Evolutionary conservation across 23 tunicate genomes (phyloP).

Genomic region (Corella eumyota): DNA sequence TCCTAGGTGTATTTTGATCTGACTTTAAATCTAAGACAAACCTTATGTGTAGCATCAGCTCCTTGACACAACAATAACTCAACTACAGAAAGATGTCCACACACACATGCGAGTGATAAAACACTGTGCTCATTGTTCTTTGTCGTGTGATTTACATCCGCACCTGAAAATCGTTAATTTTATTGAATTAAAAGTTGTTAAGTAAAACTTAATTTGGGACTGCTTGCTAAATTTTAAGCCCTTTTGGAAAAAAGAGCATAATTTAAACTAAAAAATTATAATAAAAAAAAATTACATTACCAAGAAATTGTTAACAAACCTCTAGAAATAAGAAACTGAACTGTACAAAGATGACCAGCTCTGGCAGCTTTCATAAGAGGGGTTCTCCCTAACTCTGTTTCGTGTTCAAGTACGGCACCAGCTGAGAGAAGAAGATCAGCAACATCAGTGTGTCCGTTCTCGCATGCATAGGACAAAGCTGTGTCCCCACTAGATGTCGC

Average conservation of each 20-base stretch:
- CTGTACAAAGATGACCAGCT: conserved; percentile 89
- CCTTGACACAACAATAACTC: conserved; percentile 73
- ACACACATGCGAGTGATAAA: conserved; percentile 87
- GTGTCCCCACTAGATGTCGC: conserved; percentile 90
- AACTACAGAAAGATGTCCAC: conserved; percentile 82
- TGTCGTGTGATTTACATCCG: conserved; percentile 74
- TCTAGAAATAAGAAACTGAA: conserved; percentile 57
- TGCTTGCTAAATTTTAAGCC: too few relatives aligned
- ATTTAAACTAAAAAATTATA: not conserved
- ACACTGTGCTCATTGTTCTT: conserved; percentile 93
- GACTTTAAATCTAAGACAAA: too few relatives aligned
- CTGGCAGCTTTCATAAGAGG: conserved; percentile 98
- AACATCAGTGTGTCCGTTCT: conserved; percentile 91
- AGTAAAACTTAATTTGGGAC: too few relatives aligned
- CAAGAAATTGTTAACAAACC: conserved; percentile 15
- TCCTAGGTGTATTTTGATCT: too few relatives aligned
- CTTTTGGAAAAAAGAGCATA: not conserved
- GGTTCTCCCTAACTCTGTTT: conserved; percentile 97
- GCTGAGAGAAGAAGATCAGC: conserved; percentile 55
- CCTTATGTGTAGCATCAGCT: conserved; percentile 90
- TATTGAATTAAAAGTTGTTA: too few relatives aligned
- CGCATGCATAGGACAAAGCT: conserved; percentile 90
- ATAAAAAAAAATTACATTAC: not conserved
- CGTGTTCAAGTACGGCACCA: conserved; percentile 88
- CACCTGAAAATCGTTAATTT: conserved; percentile 63